Evolutionary conservation across 2,888 invertebrate genomes (phyloP).

Genomic region (Ectemnius cavifrons): DNA sequence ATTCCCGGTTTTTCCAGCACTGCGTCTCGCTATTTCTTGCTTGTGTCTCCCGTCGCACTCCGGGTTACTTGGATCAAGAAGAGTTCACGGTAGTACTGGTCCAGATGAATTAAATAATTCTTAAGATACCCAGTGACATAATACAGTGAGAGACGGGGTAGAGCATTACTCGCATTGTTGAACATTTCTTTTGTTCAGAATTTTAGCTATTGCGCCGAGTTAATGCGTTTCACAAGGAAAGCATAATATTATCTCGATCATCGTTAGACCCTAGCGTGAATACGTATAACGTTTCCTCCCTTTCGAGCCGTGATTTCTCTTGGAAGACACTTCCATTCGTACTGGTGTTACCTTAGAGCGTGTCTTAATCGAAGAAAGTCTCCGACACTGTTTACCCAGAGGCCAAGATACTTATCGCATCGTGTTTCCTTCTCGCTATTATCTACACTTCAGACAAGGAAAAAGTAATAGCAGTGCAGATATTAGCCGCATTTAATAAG

Average conservation of each 20-base stretch:
- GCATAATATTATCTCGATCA: conserved; percentile 30
- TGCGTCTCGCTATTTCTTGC: too few species aligned
- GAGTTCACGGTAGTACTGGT: not conserved
- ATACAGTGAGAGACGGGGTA: too few species aligned
- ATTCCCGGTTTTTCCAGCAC: not conserved
- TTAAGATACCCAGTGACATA: conserved; percentile 10
- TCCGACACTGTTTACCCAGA: too few species aligned
- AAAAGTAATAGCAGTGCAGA: too few species aligned
- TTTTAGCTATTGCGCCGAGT: not conserved
- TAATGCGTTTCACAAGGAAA: conserved; percentile 24
- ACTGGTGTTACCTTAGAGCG: not conserved
- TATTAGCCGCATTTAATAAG: too few species aligned
- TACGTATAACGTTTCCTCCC: conserved; percentile 15
- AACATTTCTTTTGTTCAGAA: not conserved
- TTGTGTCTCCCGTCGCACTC: too few species aligned
- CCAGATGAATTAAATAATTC: conserved; percentile 23
- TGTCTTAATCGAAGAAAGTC: too few species aligned
- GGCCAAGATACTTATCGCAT: too few species aligned
- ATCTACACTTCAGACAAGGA: too few species aligned
- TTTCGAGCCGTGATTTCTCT: too few species aligned
- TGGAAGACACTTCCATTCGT: too few species aligned
- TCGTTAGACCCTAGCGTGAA: conserved; percentile 12
- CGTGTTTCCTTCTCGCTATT: too few species aligned
- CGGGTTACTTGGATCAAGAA: not conserved
- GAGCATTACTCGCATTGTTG: not conserved